Conservation (phyloP, 2,888 invertebrate genomes). For the Agrochola lychnidis region DNA sequence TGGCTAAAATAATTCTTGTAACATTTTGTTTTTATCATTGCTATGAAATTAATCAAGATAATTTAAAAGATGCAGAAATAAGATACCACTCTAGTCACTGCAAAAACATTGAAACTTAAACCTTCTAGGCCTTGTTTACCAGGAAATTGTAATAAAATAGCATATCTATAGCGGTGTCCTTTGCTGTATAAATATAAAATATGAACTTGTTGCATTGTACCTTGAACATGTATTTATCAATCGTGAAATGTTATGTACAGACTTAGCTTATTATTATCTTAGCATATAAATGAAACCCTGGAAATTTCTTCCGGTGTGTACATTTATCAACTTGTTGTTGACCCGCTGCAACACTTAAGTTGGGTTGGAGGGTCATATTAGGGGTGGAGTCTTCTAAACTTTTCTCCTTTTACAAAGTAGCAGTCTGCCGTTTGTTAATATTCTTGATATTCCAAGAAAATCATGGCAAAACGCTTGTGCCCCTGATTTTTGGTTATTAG, state of each 20-base stretch:
- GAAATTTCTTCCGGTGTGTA: neutral
- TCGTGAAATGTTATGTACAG: neutral
- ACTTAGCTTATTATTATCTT: slow-evolving; percentile 10
- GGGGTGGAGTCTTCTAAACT: neutral
- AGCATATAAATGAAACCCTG: neutral
- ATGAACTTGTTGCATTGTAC: slow-evolving; percentile 11
- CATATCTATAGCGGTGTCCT: slow-evolving; percentile 14
- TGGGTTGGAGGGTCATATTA: neutral
- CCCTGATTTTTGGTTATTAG: neutral
- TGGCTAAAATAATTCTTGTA: neutral
- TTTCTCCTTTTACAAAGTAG: neutral
- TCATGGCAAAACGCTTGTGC: neutral
- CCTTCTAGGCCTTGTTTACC: slow-evolving; percentile 10
- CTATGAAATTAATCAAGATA: slow-evolving; percentile 17
- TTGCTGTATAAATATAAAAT: slow-evolving; percentile 15
- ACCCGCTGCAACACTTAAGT: neutral
- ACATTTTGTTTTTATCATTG: slow-evolving; percentile 20
- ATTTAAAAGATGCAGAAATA: slow-evolving; percentile 19
- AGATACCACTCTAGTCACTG: neutral
- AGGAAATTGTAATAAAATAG: slow-evolving; percentile 48
- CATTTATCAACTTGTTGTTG: neutral
- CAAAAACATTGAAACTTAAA: slow-evolving; percentile 36
- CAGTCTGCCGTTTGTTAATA: no score
- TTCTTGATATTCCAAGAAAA: neutral
- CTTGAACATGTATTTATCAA: slow-evolving; percentile 29